Evolutionary conservation across 2,113 vertebrate species (phyloP).

Genomic region (Craseonycteris thonglongyai): DNA sequence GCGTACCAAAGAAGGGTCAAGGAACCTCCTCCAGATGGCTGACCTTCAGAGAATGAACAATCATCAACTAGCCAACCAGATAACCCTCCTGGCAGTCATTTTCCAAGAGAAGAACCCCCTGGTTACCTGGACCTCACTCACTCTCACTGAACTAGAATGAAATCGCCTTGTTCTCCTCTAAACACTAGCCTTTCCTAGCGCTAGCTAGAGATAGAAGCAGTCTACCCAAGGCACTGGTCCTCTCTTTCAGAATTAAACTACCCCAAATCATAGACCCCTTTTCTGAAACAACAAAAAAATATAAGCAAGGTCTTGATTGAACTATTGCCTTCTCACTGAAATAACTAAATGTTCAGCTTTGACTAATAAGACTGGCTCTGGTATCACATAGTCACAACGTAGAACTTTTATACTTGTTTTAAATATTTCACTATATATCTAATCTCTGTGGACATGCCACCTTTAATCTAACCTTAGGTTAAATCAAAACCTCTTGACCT

Average conservation of each 20-base stretch:
- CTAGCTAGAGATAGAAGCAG: not conserved
- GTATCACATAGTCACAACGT: fast-evolving
- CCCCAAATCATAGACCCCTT: not conserved
- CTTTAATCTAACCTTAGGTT: not conserved
- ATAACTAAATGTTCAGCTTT: fast-evolving
- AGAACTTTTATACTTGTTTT: not conserved
- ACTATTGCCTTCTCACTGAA: not conserved
- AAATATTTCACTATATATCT: not conserved
- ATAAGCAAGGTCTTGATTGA: not conserved
- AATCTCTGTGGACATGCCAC: not conserved
- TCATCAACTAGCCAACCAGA: not conserved
- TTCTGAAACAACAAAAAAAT: not conserved
- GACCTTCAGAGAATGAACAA: not conserved
- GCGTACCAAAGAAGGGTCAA: not conserved
- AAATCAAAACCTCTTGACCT: not conserved
- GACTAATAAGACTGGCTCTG: fast-evolving
- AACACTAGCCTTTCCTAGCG: not conserved
- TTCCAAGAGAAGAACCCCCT: not conserved
- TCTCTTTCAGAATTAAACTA: not conserved
- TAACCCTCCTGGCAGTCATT: not conserved
- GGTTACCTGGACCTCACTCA: not conserved
- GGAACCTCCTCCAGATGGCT: fast-evolving
- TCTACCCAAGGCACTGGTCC: too few species aligned
- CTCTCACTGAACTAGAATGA: too few species aligned
- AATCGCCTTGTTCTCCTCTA: not conserved